phyloP scores from a whole-genome alignment of 2,888 invertebrate genomes.

The Agrenia bidenticulata region DNA sequence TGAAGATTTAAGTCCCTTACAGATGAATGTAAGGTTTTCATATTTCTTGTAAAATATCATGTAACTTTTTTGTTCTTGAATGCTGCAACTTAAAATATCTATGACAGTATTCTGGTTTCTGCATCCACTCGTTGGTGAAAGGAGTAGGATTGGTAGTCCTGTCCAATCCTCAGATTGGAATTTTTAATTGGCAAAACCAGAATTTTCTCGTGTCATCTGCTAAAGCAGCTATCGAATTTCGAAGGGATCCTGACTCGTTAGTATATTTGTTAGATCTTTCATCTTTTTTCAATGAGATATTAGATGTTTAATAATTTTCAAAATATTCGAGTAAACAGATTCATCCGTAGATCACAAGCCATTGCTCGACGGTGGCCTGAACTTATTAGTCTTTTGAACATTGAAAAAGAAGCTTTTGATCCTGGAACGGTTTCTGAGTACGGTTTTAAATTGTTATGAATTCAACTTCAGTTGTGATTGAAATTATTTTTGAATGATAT shows the following conservation, averaged over 20 bases:
- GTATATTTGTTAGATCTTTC: too few species aligned
- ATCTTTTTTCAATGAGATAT: too few species aligned
- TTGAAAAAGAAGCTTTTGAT: slow-evolving; percentile 40
- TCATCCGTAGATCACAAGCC: slow-evolving; percentile 28
- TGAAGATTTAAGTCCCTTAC: slow-evolving; percentile 28
- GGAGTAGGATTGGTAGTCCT: slow-evolving; percentile 44
- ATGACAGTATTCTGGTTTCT: slow-evolving; percentile 49
- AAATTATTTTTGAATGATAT: not conserved
- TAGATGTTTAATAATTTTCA: not conserved
- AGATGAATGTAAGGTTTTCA: slow-evolving; percentile 29
- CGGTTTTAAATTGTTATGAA: not conserved
- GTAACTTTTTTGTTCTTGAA: too few species aligned
- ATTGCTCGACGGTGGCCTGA: slow-evolving; percentile 47
- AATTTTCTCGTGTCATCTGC: slow-evolving; percentile 38
- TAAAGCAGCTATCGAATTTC: slow-evolving; percentile 41
- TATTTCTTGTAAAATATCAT: too few species aligned
- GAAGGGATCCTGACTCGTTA: slow-evolving; percentile 39
- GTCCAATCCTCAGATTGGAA: slow-evolving; percentile 46
- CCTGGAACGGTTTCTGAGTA: slow-evolving; percentile 28
- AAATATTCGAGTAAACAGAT: slow-evolving; percentile 13
- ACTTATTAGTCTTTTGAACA: slow-evolving; percentile 41
- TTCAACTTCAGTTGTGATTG: not conserved
- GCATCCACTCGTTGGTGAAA: slow-evolving; percentile 42
- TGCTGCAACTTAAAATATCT: too few species aligned
- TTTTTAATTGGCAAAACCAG: slow-evolving; percentile 37